phyloP scores from a whole-genome alignment of 2,888 invertebrate species.

The Nomada fucata region DNA sequence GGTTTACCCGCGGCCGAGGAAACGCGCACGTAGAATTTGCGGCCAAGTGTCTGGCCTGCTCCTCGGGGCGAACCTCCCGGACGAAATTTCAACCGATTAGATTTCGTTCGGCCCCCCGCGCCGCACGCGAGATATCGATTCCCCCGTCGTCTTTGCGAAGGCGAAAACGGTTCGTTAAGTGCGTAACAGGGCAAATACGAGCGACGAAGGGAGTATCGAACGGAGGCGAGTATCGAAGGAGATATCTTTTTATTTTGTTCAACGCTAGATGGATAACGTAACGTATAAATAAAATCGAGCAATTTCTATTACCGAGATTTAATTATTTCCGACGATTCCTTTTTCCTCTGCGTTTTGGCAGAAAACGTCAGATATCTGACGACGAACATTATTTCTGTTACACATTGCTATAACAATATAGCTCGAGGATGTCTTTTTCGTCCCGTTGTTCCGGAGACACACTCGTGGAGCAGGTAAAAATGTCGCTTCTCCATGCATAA shows the following conservation, averaged over 20 bases:
- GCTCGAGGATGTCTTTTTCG: not conserved
- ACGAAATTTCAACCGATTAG: conserved; percentile 63
- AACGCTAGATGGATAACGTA: conserved; percentile 27
- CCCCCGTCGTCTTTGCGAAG: not conserved
- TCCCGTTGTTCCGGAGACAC: not conserved
- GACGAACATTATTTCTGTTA: too few species aligned
- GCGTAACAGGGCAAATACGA: conserved; percentile 61
- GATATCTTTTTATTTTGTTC: conserved; percentile 55
- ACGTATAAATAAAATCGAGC: not conserved
- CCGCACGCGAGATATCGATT: conserved; percentile 32
- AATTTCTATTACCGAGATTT: not conserved
- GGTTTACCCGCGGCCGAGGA: not conserved
- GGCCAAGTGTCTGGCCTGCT: conserved; percentile 31
- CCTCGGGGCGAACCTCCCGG: conserved; percentile 46
- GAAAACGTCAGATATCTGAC: too few species aligned
- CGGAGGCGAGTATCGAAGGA: not conserved
- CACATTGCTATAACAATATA: too few species aligned
- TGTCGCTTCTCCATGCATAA: not conserved
- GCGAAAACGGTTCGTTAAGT: conserved; percentile 61
- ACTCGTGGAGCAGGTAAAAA: not conserved
- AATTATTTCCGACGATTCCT: too few species aligned
- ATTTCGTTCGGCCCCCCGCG: conserved; percentile 37
- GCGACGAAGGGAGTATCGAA: not conserved
- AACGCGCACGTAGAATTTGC: not conserved
- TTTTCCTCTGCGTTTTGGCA: too few species aligned